Base-by-base conservation (phyloP, 23 tunicate species). In the Trididemnum nubilum region DNA sequence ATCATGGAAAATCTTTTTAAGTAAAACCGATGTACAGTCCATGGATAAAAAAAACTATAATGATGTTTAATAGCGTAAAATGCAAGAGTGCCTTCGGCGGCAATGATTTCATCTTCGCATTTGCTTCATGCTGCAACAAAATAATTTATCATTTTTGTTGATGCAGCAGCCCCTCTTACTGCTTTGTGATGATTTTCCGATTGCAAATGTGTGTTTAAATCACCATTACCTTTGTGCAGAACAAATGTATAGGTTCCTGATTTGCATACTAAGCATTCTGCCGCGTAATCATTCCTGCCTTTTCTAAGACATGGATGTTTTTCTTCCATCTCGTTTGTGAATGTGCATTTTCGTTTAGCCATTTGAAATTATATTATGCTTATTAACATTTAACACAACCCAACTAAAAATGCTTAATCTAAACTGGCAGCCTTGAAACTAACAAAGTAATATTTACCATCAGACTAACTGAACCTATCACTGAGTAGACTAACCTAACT, bases 1-100 rank as follows among this genome's bases (percentile, higher is more conserved):
- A 73, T 73, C 79, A 39, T 58, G 79, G 29, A 73, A 38, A 7
- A 25, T 38, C 30, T 73, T 73, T 73, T 38, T 73, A 58, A 73
- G 58, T 33, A 73, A 39, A 73, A 59, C 26, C 12, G 82, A 77
- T 30, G 82, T 77, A 77, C 67, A 77, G 58, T 58, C 82, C 73
- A 58, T 77, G 1, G 82, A 77, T 58, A 58, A 58, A 58, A n/a
- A n/a, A 58, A 77, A 54, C 72, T 77, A 18, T 58, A 23, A 73
- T 77, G 73, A 77, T 58, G 82, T 73, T 77, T 58, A 58, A 77
- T 35, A 29, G 82, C 58, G 73, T 77, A 73, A 77, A 77, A 77
- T 7, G 82, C 82, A 58, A 29, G 9, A 27, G 73, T 58, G 79
- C 65, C 63, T 28, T 73, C 79, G 4, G 79, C 59, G 9, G 79